These are phyloP conservation scores for Gymnosoma rotundatum DNA, from an alignment of 2,888 invertebrate species.

Conservation along the genomic window DNA sequence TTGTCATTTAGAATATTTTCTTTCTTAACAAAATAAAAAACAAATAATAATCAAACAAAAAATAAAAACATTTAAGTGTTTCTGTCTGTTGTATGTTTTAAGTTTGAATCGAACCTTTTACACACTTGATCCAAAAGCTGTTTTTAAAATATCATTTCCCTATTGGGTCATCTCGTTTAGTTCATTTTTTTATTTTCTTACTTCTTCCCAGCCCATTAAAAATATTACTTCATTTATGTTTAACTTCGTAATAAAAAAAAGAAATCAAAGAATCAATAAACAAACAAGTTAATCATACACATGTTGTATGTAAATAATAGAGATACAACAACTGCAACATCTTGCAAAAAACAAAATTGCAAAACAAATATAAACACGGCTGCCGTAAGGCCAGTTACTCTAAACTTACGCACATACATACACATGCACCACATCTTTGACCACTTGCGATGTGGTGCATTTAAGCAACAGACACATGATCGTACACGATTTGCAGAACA, in stretches of 20 bases:
- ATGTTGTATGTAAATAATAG: conserved; percentile 70
- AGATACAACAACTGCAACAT: conserved; percentile 37
- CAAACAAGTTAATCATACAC: conserved; percentile 65
- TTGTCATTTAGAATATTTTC: no score
- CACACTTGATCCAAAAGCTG: no score
- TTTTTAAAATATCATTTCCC: not conserved
- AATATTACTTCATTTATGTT: conserved; percentile 42
- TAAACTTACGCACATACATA: not conserved
- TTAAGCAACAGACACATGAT: conserved; percentile 53
- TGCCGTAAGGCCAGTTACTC: conserved; percentile 59
- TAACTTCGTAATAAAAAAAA: not conserved
- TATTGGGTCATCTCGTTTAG: conserved; percentile 4
- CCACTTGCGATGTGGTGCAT: conserved; percentile 27
- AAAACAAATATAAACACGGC: conserved; percentile 62
- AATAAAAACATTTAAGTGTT: no score
- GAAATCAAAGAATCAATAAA: conserved; percentile 21
- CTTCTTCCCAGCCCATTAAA: conserved; percentile 55
- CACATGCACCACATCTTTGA: conserved; percentile 17
- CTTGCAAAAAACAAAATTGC: conserved; percentile 5
- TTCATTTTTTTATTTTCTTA: conserved; percentile 19
- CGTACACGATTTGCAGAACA: conserved; percentile 50
- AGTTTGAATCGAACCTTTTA: no score
- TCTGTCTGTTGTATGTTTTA: no score
- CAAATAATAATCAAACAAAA: no score
- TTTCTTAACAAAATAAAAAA: no score